Evolutionary conservation across 2,797 vertebrate species (phyloP).

Genomic region (Phaenicophaeus curvirostris): DNA sequence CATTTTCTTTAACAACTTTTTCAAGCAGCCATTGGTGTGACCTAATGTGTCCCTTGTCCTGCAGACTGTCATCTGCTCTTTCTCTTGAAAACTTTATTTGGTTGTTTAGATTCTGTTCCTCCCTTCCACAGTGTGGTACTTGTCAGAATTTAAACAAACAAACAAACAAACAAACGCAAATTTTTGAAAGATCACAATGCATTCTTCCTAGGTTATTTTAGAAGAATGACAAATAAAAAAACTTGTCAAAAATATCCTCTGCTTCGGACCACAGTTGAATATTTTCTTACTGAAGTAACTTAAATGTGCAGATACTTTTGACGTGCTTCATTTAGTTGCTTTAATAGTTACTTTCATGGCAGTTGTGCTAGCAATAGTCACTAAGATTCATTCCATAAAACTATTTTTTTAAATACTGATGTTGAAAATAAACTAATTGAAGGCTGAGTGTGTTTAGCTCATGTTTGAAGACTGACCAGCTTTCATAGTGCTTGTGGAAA

Average conservation of each 20-base stretch:
- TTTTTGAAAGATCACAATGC: not conserved
- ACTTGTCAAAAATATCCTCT: not conserved
- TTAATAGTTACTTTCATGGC: not conserved
- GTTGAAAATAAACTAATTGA: slow-evolving; percentile 16
- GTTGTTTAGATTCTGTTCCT: not conserved
- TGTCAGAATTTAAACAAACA: not conserved
- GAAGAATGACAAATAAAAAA: not conserved
- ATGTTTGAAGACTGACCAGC: not conserved
- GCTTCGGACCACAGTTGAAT: not conserved
- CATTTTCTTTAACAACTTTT: not conserved
- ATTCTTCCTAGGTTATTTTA: not conserved
- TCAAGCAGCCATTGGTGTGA: not conserved
- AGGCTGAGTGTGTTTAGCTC: not conserved
- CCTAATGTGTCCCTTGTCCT: not conserved
- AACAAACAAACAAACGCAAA: not conserved
- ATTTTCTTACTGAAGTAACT: not conserved
- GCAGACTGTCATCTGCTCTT: not conserved
- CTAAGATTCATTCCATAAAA: not conserved
- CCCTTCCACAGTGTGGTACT: fast-evolving
- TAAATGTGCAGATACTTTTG: not conserved
- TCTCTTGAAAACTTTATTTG: not conserved
- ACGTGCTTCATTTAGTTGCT: not conserved
- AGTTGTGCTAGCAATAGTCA: not conserved
- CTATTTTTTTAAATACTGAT: not conserved
- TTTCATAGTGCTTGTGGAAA: not conserved